These are phyloP conservation scores for Homarus gammarus DNA, from an alignment of 2,888 invertebrate species.

Conservation along the genomic window DNA sequence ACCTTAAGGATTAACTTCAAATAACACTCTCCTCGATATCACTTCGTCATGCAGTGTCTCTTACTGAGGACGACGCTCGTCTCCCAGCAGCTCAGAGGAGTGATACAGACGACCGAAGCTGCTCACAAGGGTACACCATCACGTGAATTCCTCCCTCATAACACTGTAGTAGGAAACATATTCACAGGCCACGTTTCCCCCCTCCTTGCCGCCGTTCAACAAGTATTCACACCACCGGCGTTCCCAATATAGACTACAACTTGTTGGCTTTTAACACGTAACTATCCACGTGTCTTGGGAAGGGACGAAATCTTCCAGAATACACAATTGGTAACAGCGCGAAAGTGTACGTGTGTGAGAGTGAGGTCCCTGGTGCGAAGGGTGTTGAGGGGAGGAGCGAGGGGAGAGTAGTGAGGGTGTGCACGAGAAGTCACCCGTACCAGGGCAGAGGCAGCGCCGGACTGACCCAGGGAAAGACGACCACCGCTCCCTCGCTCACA, in stretches of 20 bases:
- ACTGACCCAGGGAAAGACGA: not conserved
- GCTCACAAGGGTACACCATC: not conserved
- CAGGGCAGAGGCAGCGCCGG: conserved; percentile 14
- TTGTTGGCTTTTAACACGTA: not conserved
- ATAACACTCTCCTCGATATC: not conserved
- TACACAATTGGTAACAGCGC: not conserved
- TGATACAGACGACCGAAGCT: not conserved
- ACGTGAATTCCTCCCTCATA: not conserved
- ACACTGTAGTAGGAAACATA: not conserved
- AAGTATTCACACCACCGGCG: not conserved
- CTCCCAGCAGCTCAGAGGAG: not conserved
- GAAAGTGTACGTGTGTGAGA: not conserved
- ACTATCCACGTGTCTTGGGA: not conserved
- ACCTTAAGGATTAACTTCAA: not conserved
- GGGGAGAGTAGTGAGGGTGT: not conserved
- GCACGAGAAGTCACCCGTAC: not conserved
- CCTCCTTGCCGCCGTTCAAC: not conserved
- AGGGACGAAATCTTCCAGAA: not conserved
- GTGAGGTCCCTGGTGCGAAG: not conserved
- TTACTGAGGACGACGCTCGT: not conserved
- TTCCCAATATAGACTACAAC: not conserved
- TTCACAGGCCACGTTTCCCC: too few species aligned
- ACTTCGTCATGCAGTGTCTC: not conserved
- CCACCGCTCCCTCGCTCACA: not conserved
- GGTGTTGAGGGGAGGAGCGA: not conserved